Evolutionary conservation across 2,113 vertebrate species (phyloP), one percentile per base, ranked within the genome.

Genomic region (Notarius lentiginosus): DNA sequence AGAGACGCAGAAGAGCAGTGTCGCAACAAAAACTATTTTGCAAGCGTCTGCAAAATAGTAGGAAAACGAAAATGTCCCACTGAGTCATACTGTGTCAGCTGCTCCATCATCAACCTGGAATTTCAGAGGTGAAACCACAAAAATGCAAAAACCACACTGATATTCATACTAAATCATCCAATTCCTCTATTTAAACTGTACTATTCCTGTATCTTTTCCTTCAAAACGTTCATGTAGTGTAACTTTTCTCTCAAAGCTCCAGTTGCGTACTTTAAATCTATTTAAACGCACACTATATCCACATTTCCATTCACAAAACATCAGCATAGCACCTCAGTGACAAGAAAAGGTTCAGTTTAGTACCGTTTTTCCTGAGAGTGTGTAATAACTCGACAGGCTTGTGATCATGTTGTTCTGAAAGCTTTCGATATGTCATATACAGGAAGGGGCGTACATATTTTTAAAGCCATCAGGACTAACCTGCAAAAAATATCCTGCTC

Each of bases 1-100:
- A 11, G 56, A 75, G 83, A 15, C 18, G 56, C 7, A 41, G 22
- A 18, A 47, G 68, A 77, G 82, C 73, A 81, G 72, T 27, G 12
- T 94, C 9, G 30, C 41, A 41, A 55, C 93, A 95, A 96, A 95
- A 95, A 94, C 65, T 80, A 58, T 58, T 58, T 34, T 61, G 79
- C 79, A 47, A 6, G 11, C 41, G 56, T 73, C 41, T 79, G 84
- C 24, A 79, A 85, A 77, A 65, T 65, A 85, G 76, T 51, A 18
- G 84, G 47, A 51, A 22, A 27, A 63, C 63, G 34, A 76, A 76
- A 76, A 76, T 5, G 27, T 30, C 41, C 27, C 83, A 51, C 1
- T 84, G 56, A 75, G 56, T 76, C 56, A 41, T 41, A 30, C 17
- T 84, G 34, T 63, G 72, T 76, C 56, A 81, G 30, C 4, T 60